Evolutionary conservation across 2,888 invertebrate genomes (phyloP), one percentile per base, ranked within the genome.

Genomic region (Neoitamus cyanurus): DNA sequence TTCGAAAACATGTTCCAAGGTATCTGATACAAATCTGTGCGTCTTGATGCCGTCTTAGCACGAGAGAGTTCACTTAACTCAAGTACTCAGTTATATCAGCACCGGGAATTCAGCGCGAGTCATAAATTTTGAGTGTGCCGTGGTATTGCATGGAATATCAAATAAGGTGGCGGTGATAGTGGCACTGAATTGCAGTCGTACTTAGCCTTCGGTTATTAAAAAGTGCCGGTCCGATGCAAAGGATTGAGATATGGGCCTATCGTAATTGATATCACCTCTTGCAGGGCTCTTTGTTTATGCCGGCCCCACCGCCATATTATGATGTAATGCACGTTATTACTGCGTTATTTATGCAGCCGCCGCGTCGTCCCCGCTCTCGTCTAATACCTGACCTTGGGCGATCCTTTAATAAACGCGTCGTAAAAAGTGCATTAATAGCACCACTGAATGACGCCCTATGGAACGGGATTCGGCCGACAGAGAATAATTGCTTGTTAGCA

Each of bases 1-100:
- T 85, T 85, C 84, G 85, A 84, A 84, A 85, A 85, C 85, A 85
- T 85, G 85, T 85, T 85, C 84, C 69, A 28, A 72, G 83, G 84
- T 78, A 85, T 85, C 84, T 83, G 85, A 85, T 85, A 85, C 84
- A 85, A 85, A 85, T 85, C 85, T 85, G 85, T 84, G 83, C 77
- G 15, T 83, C 83, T 72, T 85, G 85, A 85, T 85, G 85, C 84
- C 83, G 85, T 84, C 83, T 85, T 85, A 83, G 84, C 85, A 85
- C 85, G 85, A 85, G 80, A 85, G 84, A 85, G 77, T 84, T 77
- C 85, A 85, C 85, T 85, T 85, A 85, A 69, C 69, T 42, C 36
- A 82, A 82, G 69, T 69, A 42, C 82, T 68, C 82, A 36, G 82
- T 9, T 69, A 28, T 37, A 36, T 80, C 80, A 58, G 80, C 20